These are phyloP conservation scores for Phylloscopus collybita DNA, from an alignment of 2,797 vertebrate genomes.

Conservation along the genomic window DNA sequence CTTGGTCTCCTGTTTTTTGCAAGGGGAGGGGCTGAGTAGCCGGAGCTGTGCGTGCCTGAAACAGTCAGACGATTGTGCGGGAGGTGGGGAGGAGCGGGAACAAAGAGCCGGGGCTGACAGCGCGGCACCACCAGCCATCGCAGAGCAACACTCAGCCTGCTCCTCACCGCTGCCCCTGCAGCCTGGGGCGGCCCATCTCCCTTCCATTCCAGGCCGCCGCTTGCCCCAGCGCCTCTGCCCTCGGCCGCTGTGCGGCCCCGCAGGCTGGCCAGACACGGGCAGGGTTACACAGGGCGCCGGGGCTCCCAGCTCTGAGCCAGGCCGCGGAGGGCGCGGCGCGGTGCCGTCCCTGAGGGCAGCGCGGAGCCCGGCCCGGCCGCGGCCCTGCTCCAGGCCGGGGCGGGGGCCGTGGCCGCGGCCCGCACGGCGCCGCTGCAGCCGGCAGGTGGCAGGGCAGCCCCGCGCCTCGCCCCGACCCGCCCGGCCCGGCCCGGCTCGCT, in stretches of 20 bases:
- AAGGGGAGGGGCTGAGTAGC: slow-evolving; percentile 42
- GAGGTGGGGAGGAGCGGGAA: slow-evolving; percentile 42
- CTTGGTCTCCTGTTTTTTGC: slow-evolving; percentile 52
- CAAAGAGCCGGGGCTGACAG: slow-evolving; percentile 45
- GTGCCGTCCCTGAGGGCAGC: neutral
- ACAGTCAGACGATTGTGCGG: slow-evolving; percentile 37
- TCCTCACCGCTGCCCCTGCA: neutral
- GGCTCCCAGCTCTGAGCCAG: neutral
- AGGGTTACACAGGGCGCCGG: neutral
- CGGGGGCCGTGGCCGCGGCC: neutral
- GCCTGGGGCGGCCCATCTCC: neutral
- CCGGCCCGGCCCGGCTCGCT: neutral
- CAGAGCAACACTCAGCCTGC: neutral
- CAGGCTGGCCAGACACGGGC: neutral
- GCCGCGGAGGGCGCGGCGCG: no score
- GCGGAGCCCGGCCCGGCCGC: neutral
- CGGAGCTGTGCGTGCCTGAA: neutral
- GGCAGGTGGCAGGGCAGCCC: slow-evolving; percentile 67
- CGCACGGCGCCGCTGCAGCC: neutral
- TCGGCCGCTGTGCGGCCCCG: neutral
- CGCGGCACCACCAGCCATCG: neutral
- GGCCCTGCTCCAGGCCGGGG: neutral
- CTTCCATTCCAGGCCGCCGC: neutral
- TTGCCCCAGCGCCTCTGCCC: neutral
- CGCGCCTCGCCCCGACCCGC: neutral